Base-by-base conservation (phyloP, 2,113 vertebrate genomes). In the Gymnarchus niloticus region DNA sequence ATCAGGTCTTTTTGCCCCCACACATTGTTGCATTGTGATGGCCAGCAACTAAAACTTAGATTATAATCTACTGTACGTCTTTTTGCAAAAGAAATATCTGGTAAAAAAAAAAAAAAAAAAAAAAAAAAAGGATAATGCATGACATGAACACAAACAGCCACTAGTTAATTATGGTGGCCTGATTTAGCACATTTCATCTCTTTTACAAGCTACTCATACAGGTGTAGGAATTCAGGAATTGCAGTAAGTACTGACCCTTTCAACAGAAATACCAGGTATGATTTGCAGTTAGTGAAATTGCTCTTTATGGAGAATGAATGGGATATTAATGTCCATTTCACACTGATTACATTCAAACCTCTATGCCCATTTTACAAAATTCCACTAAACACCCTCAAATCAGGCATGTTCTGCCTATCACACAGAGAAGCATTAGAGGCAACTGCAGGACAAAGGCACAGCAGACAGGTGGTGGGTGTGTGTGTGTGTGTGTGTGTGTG, bases 401-500 rank as follows among this genome's bases (percentile, higher is more conserved):
- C 61, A 69, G 61, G 5, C 28, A 17, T 33, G 37, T 14, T 17
- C 3, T 14, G 61, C 14, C 61, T 33, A 12, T 69, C 61, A 69
- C 61, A 69, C 1, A 37, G 91, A 88, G 87, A 91, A 93, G 86
- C 87, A 84, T 90, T 92, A 92, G 88, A 88, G 85, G 78, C 83
- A 61, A 46, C 61, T 37, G 61, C 61, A 69, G 61, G 0, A 14
- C 33, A 73, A 73, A 73, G 41, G 65, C 65, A 73, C 65, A 41
- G 65, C 65, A 41, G 65, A 73, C 65, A 73, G 65, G 65, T 73
- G 65, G 65, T 73, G 33, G 33, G 61, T 61, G 57, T 61, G 57
- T 61, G 59, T n/a, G 59, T 6, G 25, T 1, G 12, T 3, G 28
- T 3, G 59, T 9, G 61, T n/a, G 59, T 6, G 25, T 1, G 12